Evolutionary conservation across 2,888 invertebrate species (phyloP).

Genomic region (Euphydryas editha): DNA sequence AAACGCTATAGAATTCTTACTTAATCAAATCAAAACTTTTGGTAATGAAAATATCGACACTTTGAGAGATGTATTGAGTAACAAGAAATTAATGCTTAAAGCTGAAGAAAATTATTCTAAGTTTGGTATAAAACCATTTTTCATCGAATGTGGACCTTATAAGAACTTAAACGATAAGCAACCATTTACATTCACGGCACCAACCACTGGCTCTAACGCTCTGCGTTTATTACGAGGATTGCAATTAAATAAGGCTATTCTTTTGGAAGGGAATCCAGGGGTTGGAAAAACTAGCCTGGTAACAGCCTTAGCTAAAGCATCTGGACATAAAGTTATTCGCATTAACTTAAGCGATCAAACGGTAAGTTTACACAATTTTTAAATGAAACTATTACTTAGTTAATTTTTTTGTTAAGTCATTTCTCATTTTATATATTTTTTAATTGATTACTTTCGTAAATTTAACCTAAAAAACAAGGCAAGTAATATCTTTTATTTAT

Average conservation of each 20-base stretch:
- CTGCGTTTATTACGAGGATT: constrained; percentile 93
- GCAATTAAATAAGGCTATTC: constrained; percentile 94
- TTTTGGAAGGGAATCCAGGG: constrained; percentile 98
- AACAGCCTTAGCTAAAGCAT: constrained; percentile 92
- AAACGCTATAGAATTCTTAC: constrained; percentile 83
- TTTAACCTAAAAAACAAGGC: no score
- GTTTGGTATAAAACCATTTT: constrained; percentile 93
- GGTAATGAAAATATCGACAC: constrained; percentile 65
- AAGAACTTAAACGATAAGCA: constrained; percentile 54
- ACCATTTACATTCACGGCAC: constrained; percentile 88
- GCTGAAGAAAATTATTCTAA: constrained; percentile 63
- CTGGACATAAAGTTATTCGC: constrained; percentile 93
- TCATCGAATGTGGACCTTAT: constrained; percentile 82
- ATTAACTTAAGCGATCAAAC: constrained; percentile 99
- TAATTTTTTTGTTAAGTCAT: no score
- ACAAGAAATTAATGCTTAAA: constrained; percentile 59
- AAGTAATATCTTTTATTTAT: no score
- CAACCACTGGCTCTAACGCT: constrained; percentile 92
- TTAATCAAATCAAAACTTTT: constrained; percentile 76
- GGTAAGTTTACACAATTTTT: constrained; percentile 75
- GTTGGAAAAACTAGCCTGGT: constrained; percentile 99
- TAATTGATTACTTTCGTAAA: no score
- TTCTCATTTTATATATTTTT: no score
- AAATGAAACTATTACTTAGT: not conserved
- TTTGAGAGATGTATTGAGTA: constrained; percentile 60